Percentiles rank a stretch among this genome's conserved stretches.
These are phyloP conservation scores for Chrysogorgia sp. DNA, from an alignment of 92 coral and sea anemone genomes.

Conservation along the genomic window DNA sequence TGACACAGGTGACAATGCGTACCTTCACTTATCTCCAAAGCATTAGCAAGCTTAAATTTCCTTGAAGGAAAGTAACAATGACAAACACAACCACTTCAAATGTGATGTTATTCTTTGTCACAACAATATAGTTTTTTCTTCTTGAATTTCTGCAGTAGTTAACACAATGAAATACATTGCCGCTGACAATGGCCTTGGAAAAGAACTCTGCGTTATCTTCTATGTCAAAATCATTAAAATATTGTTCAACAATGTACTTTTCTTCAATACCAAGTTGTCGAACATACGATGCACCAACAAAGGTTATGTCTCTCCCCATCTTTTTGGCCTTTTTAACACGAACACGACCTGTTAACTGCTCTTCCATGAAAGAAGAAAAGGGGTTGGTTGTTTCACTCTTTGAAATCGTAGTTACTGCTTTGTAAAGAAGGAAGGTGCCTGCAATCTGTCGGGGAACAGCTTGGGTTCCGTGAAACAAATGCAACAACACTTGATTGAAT, in stretches of 20 bases:
- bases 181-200: slow-evolving; percentile 9
- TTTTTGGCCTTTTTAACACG: slow-evolving; percentile 12
- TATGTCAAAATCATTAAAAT: neutral
- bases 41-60: slow-evolving; percentile 2
- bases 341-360: slow-evolving; percentile 5
- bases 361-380: neutral
- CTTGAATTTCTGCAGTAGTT: neutral
- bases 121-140: slow-evolving; percentile 13
- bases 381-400: neutral
- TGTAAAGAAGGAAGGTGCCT: slow-evolving; percentile 16
- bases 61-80: neutral
- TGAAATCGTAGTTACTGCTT: neutral
- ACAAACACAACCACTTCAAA: slow-evolving; percentile 2
- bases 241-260: slow-evolving; percentile 5
- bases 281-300: slow-evolving; percentile 25
- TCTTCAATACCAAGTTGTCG: slow-evolving; percentile 13
- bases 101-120: neutral
- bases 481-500: slow-evolving; percentile 4
- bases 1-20: slow-evolving; percentile 2
- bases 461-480: slow-evolving; percentile 26
- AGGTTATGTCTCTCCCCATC: slow-evolving; percentile 9
- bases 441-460: slow-evolving; percentile 31
- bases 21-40: neutral
- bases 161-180: slow-evolving; percentile 23
- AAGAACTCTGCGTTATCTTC: slow-evolving; percentile 20